Percentiles rank a stretch among this genome's conserved stretches.
Evolutionary conservation across 2,888 invertebrate species (phyloP).

Genomic region (Ganaspis brasiliensis): DNA sequence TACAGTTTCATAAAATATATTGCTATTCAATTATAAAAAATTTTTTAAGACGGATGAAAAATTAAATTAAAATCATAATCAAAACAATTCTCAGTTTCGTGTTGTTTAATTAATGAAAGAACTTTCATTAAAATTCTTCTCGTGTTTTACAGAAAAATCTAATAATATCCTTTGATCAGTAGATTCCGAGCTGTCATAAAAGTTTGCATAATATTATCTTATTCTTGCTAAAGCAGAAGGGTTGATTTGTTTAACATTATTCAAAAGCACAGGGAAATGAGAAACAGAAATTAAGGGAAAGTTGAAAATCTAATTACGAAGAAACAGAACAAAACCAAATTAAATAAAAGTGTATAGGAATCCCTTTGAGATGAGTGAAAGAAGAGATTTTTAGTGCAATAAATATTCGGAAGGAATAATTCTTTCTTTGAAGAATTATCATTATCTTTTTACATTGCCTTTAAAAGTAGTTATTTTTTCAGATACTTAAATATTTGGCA

Average conservation of each 20-base stretch:
- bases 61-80: neutral
- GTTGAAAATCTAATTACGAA: neutral
- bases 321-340: neutral
- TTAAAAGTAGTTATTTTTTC: conserved; percentile 1
- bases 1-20: neutral
- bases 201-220: neutral
- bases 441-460: neutral
- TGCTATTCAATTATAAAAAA: neutral
- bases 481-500: conserved; percentile 34
- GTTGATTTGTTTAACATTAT: neutral
- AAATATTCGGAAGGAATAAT: neutral
- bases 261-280: neutral
- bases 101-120: neutral
- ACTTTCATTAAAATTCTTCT: too few relatives aligned
- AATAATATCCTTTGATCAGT: too few relatives aligned
- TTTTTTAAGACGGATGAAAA: neutral
- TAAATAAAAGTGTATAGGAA: neutral
- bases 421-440: neutral
- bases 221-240: neutral
- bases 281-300: neutral
- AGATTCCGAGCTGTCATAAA: too few relatives aligned
- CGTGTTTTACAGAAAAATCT: too few relatives aligned
- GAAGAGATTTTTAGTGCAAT: neutral
- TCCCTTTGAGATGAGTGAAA: neutral
- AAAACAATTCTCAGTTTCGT: neutral